These are phyloP conservation scores for Carapus acus DNA, from an alignment of 2,797 vertebrate genomes.

Conservation along the genomic window DNA sequence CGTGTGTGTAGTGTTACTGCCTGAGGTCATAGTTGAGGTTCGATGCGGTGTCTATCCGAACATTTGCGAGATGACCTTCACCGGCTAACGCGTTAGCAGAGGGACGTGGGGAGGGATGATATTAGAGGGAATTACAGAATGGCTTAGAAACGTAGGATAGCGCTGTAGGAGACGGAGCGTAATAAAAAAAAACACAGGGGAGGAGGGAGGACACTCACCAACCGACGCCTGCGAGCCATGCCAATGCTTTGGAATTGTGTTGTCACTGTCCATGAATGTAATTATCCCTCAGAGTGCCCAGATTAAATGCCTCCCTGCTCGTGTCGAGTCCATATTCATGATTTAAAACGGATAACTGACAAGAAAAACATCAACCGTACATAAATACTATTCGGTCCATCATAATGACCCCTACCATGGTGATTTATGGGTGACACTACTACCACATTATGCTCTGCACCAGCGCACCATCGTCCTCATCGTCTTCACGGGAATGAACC, in stretches of 20 bases:
- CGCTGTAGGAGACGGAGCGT: slow-evolving; percentile 11
- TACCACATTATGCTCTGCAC: background rate
- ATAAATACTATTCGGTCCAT: background rate
- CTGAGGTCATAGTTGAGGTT: too few species aligned
- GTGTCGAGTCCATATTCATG: background rate
- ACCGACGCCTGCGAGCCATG: slow-evolving; percentile 6
- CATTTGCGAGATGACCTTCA: too few species aligned
- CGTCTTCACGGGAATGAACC: background rate
- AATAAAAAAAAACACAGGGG: slow-evolving; percentile 7
- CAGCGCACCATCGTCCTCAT: background rate
- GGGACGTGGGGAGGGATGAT: too few species aligned
- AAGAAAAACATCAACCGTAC: background rate
- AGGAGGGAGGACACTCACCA: background rate
- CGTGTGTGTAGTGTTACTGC: too few species aligned
- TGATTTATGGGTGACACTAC: background rate
- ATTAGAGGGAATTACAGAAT: slow-evolving; percentile 6
- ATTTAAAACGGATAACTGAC: background rate
- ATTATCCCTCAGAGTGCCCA: background rate
- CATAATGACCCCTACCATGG: too few species aligned
- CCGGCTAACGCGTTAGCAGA: too few species aligned
- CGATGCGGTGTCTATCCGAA: too few species aligned
- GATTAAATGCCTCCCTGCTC: background rate
- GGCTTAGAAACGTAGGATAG: slow-evolving; percentile 17
- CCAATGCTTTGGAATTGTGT: background rate
- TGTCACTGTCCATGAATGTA: background rate